Evolutionary conservation across 2,797 vertebrate genomes (phyloP).

Genomic region (Ptychobarbus kaznakovi): DNA sequence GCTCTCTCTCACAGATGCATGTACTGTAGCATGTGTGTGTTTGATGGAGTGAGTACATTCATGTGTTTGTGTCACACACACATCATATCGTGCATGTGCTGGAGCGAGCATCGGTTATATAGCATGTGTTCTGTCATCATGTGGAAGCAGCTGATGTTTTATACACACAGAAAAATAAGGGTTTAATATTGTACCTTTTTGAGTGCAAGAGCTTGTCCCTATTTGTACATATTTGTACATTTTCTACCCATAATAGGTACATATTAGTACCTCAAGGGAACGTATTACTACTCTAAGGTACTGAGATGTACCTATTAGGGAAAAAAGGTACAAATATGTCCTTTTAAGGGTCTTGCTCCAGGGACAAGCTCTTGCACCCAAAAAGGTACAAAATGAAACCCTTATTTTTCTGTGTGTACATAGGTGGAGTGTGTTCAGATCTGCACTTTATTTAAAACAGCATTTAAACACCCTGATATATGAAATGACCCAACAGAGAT

Average conservation of each 20-base stretch:
- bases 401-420: too few species aligned
- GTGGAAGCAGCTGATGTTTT: not conserved
- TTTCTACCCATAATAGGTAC: too few species aligned
- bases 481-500: slow-evolving; percentile 25
- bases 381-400: too few species aligned
- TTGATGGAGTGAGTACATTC: slow-evolving; percentile 18
- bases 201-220: too few species aligned
- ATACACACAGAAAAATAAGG: not conserved
- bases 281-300: too few species aligned
- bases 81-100: slow-evolving; percentile 2
- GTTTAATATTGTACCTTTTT: too few species aligned
- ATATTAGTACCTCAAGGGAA: too few species aligned
- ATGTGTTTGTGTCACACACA: slow-evolving; percentile 29
- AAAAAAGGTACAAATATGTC: too few species aligned
- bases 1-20: slow-evolving; percentile 5
- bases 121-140: slow-evolving; percentile 14
- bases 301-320: too few species aligned
- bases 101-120: slow-evolving; percentile 11
- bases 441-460: slow-evolving; percentile 24
- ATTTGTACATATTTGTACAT: too few species aligned
- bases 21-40: not conserved
- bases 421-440: slow-evolving; percentile 15
- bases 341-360: too few species aligned
- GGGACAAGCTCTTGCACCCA: too few species aligned
- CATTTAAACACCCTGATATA: slow-evolving; percentile 35